Base-by-base conservation (phyloP, 1,140 invertebrate genomes). In the Drosophila guanche region DNA sequence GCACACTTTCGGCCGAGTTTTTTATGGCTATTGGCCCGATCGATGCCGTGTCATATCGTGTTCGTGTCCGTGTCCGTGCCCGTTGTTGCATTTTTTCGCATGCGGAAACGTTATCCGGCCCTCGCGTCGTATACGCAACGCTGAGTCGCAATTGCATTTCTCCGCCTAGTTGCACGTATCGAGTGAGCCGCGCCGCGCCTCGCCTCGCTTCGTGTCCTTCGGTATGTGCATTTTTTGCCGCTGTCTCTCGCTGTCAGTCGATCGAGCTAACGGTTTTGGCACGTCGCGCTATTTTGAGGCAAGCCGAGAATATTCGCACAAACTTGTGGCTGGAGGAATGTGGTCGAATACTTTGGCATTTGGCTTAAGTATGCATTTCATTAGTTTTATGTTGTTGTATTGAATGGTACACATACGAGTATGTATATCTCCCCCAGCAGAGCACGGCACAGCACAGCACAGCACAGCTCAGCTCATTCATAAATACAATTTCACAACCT, bases 401-500 rank as follows among this genome's bases (percentile, higher is more conserved):
- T 20, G 16, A 1, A 20, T 20, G 16, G 16, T 1, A 20, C 16
- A 20, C 16, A 20, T 1, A 20, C 16, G 16, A 20, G 16, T 20
- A 20, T 20, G 16, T 20, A 20, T 20, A 20, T 20, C 16, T 20
- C 0, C 16, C 16, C 16, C 16, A 20, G 16, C 16, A 20, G 16
- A 20, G 16, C 16, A 20, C 16, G 16, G 16, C 16, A 20, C 16
- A 20, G 16, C 16, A 20, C 16, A 20, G 16, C 16, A 20, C 16
- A 20, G 16, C 16, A 20, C 16, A 20, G 16, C 16, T 20, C 16
- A 20, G 16, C 16, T 20, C 81, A 85, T 85, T 85, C 80, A 85
- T 85, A 85, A 85, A 86, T 73, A 60, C 75, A 55, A 85, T 85
- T 85, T 86, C 81, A 86, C 80, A 85, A 85, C 81, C 80, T 85